Base-by-base conservation (phyloP, 2,888 invertebrate species). In the Caenorhabditis sulstoni region DNA sequence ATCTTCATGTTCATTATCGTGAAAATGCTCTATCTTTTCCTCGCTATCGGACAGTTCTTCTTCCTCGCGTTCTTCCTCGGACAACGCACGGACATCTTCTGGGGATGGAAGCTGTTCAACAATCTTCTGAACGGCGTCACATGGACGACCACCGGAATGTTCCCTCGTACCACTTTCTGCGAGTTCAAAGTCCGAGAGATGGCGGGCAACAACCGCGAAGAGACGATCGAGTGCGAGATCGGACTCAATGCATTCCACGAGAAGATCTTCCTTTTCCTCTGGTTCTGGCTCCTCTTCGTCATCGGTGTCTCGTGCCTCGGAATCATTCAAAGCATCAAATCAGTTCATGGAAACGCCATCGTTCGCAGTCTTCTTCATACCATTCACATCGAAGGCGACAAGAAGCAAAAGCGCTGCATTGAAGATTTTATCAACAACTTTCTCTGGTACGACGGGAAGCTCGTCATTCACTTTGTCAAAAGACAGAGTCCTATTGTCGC, bases 211-310 rank as follows among this genome's bases (percentile, higher is more conserved):
- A 57, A 52, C 11, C 53, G 62, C 0, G 44, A 64, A 0, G 62
- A 68, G 20, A 68, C 73, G 1, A 37, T 73, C 14, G 67, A 79
- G 47, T 79, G 79, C 29, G 62, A 68, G 3, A 47, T 79, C 16
- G 79, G 79, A n/a, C 58, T 79, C 57, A 79, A 79, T 18, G 79
- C 73, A 52, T 79, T 79, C 82, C 87, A 88, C 61, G 88, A 88
- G 67, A 87, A 87, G 57, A 86, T 88, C 68, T 85, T 85, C 50
- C 57, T 74, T 7, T 79, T 79, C 73, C 53, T 79, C 41, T 79
- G 73, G 73, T 59, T 92, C 86, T 92, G 92, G 92, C 88, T 92
- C 68, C 90, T 92, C 7, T 90, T 91, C 58, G 90, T 91, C 4
- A 87, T 91, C 35, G 84, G 88, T 22, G 86, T 91, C 62, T 91